Percentiles rank a stretch among this genome's conserved stretches.
Evolutionary conservation across 2,888 invertebrate species (phyloP).

Genomic region (Drosophila neotestacea): DNA sequence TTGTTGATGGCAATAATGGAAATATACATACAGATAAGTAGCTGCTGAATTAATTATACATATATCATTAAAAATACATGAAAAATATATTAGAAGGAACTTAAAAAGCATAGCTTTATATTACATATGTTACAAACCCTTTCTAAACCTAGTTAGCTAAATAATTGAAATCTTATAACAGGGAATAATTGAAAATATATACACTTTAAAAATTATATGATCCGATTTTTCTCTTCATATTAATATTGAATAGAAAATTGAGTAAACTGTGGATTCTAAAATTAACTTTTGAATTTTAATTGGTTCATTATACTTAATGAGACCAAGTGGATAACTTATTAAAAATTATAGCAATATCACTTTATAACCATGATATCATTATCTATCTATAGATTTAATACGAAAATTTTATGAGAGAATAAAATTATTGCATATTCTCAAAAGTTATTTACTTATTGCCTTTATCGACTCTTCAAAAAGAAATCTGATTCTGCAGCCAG

Average conservation of each 20-base stretch:
- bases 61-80: conserved; percentile 3
- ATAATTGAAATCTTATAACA: background rate
- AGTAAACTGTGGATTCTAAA: too few species aligned
- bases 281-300: too few species aligned
- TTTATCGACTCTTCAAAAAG: conserved; percentile 1
- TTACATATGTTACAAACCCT: conserved; percentile 15
- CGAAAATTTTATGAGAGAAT: background rate
- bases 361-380: background rate
- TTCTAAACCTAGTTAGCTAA: background rate
- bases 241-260: background rate
- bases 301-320: too few species aligned
- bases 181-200: background rate
- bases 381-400: background rate
- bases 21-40: background rate
- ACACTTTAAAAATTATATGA: background rate
- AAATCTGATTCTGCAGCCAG: conserved; percentile 10
- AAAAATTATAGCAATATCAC: too few species aligned
- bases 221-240: background rate
- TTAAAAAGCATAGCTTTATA: conserved; percentile 1
- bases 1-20: conserved; percentile 28
- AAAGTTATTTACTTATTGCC: background rate
- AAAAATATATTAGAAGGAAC: conserved; percentile 12
- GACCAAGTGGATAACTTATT: too few species aligned
- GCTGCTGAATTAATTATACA: conserved; percentile 27
- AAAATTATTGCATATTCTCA: background rate